These are phyloP conservation scores for Helleia helle DNA, from an alignment of 2,888 invertebrate genomes.

Conservation along the genomic window DNA sequence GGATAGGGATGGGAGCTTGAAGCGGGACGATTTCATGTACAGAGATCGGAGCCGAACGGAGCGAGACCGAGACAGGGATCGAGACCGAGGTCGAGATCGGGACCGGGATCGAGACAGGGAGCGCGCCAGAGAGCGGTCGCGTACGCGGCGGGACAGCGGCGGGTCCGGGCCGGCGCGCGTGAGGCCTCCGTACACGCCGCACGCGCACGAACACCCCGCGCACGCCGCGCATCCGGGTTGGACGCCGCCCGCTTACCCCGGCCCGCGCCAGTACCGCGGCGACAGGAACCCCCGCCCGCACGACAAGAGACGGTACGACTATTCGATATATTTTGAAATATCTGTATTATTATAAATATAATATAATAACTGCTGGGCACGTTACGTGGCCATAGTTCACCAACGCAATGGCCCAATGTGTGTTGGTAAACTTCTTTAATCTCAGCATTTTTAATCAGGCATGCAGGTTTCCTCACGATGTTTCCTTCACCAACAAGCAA, in stretches of 20 bases:
- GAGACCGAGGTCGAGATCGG: conserved; percentile 75
- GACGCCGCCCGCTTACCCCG: conserved; percentile 61
- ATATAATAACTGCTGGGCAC: too few relatives aligned
- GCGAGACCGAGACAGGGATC: conserved; percentile 72
- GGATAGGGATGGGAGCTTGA: conserved; percentile 61
- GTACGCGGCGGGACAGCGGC: conserved; percentile 54
- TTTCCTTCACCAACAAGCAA: too few relatives aligned
- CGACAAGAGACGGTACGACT: conserved; percentile 76
- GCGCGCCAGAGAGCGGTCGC: conserved; percentile 62
- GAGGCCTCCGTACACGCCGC: conserved; percentile 36
- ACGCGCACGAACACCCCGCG: conserved; percentile 28
- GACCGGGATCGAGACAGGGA: conserved; percentile 74
- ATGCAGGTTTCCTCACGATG: too few relatives aligned
- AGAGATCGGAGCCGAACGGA: conserved; percentile 64
- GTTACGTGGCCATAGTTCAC: too few relatives aligned
- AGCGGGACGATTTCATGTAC: conserved; percentile 69
- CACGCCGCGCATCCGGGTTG: conserved; percentile 31
- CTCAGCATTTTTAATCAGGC: too few relatives aligned
- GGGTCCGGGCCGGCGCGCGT: conserved; percentile 37
- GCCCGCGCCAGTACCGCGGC: conserved; percentile 54
- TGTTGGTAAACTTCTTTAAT: too few relatives aligned
- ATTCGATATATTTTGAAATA: neutral
- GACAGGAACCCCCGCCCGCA: conserved; percentile 67
- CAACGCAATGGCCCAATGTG: too few relatives aligned
- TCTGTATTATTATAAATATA: too few relatives aligned